phyloP scores from a whole-genome alignment of 2,113 vertebrate species.

The Pseudorhombus dupliciocellatus region DNA sequence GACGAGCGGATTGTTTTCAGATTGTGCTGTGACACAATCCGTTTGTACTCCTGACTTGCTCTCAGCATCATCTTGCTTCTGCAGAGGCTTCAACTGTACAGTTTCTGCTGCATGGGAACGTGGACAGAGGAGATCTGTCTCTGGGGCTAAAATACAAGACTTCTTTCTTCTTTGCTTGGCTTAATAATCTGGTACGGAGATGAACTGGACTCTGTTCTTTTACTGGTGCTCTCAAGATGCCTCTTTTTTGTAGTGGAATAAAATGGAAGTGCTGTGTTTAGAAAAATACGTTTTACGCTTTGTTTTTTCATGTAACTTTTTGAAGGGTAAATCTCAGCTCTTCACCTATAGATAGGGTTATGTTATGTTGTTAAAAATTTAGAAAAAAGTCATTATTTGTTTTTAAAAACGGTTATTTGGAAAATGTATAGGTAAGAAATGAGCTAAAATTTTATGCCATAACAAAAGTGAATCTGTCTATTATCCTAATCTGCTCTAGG shows the following conservation, averaged over 20 bases:
- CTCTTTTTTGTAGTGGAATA: constrained; percentile 78
- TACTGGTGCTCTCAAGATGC: constrained; percentile 69
- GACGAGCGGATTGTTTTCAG: constrained; percentile 8
- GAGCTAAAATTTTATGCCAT: too few relatives aligned
- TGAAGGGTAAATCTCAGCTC: too few relatives aligned
- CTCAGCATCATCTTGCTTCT: constrained; percentile 29
- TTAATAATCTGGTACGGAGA: constrained; percentile 17
- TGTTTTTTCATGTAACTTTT: too few relatives aligned
- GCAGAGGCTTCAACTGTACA: constrained; percentile 42
- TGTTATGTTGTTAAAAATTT: too few relatives aligned
- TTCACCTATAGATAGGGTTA: too few relatives aligned
- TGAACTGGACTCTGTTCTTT: constrained; percentile 51
- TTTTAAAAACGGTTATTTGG: too few relatives aligned
- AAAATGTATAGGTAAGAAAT: too few relatives aligned
- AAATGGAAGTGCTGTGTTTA: constrained; percentile 73
- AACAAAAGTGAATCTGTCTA: too few relatives aligned
- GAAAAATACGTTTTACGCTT: not conserved
- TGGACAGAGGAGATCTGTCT: constrained; percentile 22
- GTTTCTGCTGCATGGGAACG: constrained; percentile 65
- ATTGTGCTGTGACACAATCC: constrained; percentile 1
- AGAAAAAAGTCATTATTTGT: too few relatives aligned
- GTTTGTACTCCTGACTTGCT: constrained; percentile 6
- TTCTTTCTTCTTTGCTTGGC: constrained; percentile 46
- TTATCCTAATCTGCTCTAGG: too few relatives aligned
- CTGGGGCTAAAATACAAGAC: constrained; percentile 26